Evolutionary conservation across 2,797 vertebrate species (phyloP).

Genomic region (Urosaurus nigricauda): DNA sequence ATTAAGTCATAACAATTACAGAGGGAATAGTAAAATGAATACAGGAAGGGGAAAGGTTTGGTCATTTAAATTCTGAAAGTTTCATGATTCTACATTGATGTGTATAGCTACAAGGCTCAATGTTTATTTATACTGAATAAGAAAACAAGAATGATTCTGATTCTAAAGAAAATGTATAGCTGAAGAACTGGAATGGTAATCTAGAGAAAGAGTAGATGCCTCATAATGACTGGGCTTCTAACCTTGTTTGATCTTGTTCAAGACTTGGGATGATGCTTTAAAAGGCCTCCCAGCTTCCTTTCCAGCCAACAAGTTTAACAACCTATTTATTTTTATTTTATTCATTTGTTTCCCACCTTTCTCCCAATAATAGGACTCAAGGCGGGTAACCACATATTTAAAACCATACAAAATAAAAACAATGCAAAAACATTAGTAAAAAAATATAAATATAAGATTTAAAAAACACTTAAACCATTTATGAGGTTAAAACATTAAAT

Average conservation of each 20-base stretch:
- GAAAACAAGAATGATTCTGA: accelerated
- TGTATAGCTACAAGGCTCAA: slow-evolving; percentile 33
- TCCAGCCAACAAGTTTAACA: not conserved
- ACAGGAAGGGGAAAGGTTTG: slow-evolving; percentile 30
- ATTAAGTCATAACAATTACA: slow-evolving; percentile 60
- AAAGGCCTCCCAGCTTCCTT: not conserved
- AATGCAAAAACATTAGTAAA: no score
- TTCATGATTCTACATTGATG: slow-evolving; percentile 34
- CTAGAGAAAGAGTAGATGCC: not conserved
- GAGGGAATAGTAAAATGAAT: slow-evolving; percentile 52
- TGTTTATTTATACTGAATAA: slow-evolving; percentile 20
- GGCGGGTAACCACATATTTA: no score
- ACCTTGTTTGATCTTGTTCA: not conserved
- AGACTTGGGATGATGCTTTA: not conserved
- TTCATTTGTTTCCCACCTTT: no score
- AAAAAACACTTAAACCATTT: no score
- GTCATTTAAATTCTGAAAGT: slow-evolving; percentile 42
- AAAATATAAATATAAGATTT: no score
- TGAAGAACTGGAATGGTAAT: no score
- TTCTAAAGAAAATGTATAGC: not conserved
- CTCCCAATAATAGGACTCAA: no score
- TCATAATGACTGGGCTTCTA: not conserved
- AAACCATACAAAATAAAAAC: no score
- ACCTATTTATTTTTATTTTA: not conserved
- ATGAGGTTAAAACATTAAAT: no score